Percentiles rank a stretch among this genome's conserved stretches.
These are phyloP conservation scores for Acipenser transmontanus DNA, from an alignment of 2,797 vertebrate genomes.

Conservation along the genomic window DNA sequence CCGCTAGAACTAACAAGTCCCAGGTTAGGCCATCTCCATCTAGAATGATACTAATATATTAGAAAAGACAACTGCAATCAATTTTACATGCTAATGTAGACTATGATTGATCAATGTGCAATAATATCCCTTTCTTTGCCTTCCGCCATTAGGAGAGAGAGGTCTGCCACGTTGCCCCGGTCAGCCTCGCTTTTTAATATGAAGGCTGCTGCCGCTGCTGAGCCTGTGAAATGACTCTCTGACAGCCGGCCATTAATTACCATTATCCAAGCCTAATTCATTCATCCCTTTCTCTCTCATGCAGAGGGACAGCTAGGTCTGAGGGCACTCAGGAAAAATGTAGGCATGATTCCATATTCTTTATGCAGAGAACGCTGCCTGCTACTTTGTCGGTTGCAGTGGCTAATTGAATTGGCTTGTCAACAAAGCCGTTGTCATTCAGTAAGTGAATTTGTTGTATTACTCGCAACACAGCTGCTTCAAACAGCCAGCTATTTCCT, in stretches of 20 bases:
- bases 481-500: constrained; percentile 69
- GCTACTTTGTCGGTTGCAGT: constrained; percentile 73
- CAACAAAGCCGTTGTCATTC: constrained; percentile 85
- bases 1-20: background rate
- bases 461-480: constrained; percentile 72
- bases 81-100: constrained; percentile 56
- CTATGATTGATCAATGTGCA: constrained; percentile 51
- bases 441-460: constrained; percentile 79
- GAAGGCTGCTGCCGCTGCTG: constrained; percentile 40
- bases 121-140: constrained; percentile 39
- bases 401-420: constrained; percentile 86
- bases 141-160: constrained; percentile 31
- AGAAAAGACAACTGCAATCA: constrained; percentile 61
- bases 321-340: constrained; percentile 68
- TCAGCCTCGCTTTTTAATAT: constrained; percentile 41
- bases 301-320: constrained; percentile 64
- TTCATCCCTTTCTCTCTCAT: constrained; percentile 67
- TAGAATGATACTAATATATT: constrained; percentile 64
- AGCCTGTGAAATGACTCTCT: constrained; percentile 58
- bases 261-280: constrained; percentile 67
- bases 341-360: constrained; percentile 73
- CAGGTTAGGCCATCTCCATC: constrained; percentile 48
- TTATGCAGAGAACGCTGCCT: constrained; percentile 60
- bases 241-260: constrained; percentile 73
- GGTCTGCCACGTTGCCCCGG: constrained; percentile 26